Evolutionary conservation across 2,888 invertebrate species (phyloP).

Genomic region (Cephus runcator): DNA sequence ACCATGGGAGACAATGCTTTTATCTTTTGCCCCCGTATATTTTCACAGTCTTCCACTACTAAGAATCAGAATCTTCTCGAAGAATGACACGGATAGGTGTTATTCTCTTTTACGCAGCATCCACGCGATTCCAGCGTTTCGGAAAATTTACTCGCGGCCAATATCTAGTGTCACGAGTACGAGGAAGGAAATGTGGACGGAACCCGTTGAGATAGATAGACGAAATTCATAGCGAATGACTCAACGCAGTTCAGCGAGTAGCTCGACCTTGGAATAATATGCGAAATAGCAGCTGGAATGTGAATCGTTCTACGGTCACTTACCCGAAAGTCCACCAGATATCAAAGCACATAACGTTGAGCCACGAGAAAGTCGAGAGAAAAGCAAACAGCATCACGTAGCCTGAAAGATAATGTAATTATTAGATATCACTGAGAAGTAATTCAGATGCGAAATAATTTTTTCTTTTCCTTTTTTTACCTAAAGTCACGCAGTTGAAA

Average conservation of each 20-base stretch:
- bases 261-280: background rate
- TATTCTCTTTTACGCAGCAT: background rate
- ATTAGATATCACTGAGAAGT: background rate
- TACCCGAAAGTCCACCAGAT: slow-evolving; percentile 86
- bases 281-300: background rate
- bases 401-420: slow-evolving; percentile 67
- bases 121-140: background rate
- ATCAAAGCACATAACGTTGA: slow-evolving; percentile 84
- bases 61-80: background rate
- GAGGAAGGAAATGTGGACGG: background rate
- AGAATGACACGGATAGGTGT: background rate
- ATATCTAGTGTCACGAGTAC: background rate
- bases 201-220: background rate
- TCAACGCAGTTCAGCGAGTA: background rate
- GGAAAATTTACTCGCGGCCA: background rate
- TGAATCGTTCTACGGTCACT: slow-evolving; percentile 56
- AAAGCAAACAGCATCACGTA: slow-evolving; percentile 76
- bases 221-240: background rate
- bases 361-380: slow-evolving; percentile 79
- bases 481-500: background rate
- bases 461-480: background rate
- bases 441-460: background rate
- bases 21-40: background rate
- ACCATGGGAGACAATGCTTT: background rate
- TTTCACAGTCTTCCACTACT: background rate